Base-by-base conservation (phyloP, 2,797 vertebrate genomes). In the Pyrrhura leucotis region DNA sequence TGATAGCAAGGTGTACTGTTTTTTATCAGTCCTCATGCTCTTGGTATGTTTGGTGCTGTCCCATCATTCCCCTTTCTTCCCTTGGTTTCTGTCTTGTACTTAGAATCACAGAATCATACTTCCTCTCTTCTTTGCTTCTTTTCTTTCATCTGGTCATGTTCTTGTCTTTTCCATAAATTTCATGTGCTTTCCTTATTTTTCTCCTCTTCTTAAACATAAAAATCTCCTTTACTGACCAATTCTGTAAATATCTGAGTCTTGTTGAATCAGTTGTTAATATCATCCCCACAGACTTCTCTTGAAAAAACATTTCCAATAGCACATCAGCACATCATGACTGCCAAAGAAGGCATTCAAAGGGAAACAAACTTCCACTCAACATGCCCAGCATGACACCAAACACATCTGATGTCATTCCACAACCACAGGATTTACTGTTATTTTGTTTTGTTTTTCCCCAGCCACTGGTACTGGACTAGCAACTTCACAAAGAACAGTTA, bases 311-410 rank as follows among this genome's bases (percentile, higher is more conserved):
- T 93, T 88, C 85, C 81, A 95, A 45, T 3, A 35, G 63, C 54
- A 78, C 89, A 86, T 89, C 80, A 91, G 76, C 75, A 76, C 82
- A 66, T 66, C n/a, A 19, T 6, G 58, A 83, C 67, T 94, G 90
- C 84, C 87, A 91, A 93, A 67, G 67, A 28, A 19, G 29, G 48
- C 6, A 12, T 61, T 90, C 40, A 87, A 59, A 85, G 75, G 77
- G 89, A 89, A 96, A 89, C 40, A 90, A 85, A 69, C 65, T 92
- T 76, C 58, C 66, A 87, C 75, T 95, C 72, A 90, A 37, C 58
- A 8, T 78, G 42, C 85, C 45, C 79, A 85, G 81, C 50, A 58
- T 81, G 89, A 93, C 87, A 92, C 45, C 53, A 83, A 86, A 91
- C 62, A 76, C 65, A 65, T 58, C 50, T 78, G 72, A 94, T 66